Percentiles rank a stretch among this genome's conserved stretches.
These are phyloP conservation scores for Microctonus aethiopoides DNA, from an alignment of 2,888 invertebrate species.

Conservation along the genomic window DNA sequence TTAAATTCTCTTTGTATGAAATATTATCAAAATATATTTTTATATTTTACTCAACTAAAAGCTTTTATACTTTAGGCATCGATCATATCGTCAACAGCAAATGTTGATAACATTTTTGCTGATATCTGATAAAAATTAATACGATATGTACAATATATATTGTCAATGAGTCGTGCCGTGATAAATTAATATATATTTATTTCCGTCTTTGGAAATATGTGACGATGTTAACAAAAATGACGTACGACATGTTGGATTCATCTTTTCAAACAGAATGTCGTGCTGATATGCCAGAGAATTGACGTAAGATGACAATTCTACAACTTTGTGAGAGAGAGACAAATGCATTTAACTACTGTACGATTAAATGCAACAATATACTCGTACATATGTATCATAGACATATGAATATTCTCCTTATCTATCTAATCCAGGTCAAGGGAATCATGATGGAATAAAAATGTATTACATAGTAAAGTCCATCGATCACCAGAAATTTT, in stretches of 20 bases:
- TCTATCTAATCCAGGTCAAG: conserved; percentile 29
- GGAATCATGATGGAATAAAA: conserved; percentile 7
- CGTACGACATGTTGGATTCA: not conserved
- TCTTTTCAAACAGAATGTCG: not conserved
- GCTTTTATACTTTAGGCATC: not conserved
- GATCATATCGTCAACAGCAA: not conserved
- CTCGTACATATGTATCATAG: not conserved
- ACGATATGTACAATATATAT: not conserved
- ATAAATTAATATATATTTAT: not conserved
- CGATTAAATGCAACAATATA: not conserved
- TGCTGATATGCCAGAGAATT: not conserved
- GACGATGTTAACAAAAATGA: too few species aligned
- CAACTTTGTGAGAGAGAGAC: not conserved
- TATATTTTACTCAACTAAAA: not conserved
- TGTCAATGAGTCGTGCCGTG: not conserved
- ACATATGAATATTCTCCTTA: not conserved
- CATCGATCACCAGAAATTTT: conserved; percentile 27
- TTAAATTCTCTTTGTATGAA: not conserved
- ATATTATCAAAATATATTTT: not conserved
- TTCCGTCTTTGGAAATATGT: not conserved
- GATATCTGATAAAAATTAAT: not conserved
- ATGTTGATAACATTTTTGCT: not conserved
- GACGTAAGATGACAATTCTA: conserved; percentile 3
- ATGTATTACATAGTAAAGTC: not conserved
- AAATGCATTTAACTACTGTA: not conserved